These are phyloP conservation scores for Scaptomyza caliginosa DNA, from an alignment of 2,888 invertebrate species.

Conservation along the genomic window DNA sequence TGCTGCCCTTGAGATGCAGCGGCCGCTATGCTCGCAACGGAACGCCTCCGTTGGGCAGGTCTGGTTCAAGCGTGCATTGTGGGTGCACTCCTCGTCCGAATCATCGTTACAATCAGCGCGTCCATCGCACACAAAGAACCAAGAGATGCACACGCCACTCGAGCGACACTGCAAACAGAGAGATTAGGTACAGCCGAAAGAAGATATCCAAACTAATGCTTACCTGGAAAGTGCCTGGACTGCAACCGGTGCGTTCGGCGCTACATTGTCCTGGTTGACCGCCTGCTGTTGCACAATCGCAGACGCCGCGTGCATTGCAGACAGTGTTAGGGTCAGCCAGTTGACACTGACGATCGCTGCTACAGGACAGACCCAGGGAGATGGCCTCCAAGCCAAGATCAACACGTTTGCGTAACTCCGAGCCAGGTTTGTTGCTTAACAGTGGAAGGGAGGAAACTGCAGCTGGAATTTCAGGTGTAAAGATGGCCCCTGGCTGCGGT, in stretches of 20 bases:
- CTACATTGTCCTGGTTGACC: constrained; percentile 87
- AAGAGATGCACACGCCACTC: constrained; percentile 93
- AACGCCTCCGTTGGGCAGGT: constrained; percentile 90
- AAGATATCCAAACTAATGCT: constrained; percentile 31
- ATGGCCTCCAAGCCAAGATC: constrained; percentile 85
- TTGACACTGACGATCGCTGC: constrained; percentile 91
- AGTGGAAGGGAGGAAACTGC: constrained; percentile 16
- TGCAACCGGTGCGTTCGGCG: constrained; percentile 90
- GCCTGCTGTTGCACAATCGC: constrained; percentile 90
- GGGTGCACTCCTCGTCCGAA: constrained; percentile 93
- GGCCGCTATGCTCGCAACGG: constrained; percentile 88
- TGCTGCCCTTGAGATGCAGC: constrained; percentile 91
- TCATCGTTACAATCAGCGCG: constrained; percentile 93
- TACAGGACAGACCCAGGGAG: constrained; percentile 91
- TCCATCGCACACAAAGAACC: constrained; percentile 95
- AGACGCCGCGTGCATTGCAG: constrained; percentile 86
- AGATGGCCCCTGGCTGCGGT: constrained; percentile 54
- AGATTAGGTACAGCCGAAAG: no score
- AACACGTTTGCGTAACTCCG: constrained; percentile 83
- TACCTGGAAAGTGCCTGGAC: constrained; percentile 92
- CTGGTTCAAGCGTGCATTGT: constrained; percentile 82
- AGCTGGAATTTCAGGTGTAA: constrained; percentile 25
- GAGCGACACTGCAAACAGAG: constrained; percentile 88
- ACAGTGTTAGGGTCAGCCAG: constrained; percentile 91
- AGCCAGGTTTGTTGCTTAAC: constrained; percentile 58